Evolutionary conservation across 2,888 invertebrate species (phyloP), one percentile per base, ranked within the genome.

Genomic region (Sipha maydis): DNA sequence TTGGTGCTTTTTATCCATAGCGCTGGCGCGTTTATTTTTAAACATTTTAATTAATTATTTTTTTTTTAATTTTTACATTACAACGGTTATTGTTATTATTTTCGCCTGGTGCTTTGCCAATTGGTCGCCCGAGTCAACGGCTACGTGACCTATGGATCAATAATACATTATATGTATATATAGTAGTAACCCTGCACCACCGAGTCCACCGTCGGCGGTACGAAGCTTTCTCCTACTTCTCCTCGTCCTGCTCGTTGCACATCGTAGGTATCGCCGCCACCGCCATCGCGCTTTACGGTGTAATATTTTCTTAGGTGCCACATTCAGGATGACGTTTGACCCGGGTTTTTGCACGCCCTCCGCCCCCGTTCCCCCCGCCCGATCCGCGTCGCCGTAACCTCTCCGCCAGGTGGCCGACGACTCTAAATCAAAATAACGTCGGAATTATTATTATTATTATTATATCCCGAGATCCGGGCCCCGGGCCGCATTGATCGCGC

Each of bases 301-400:
- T 56, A 80, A 88, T 88, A 88, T 88, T 88, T 88, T 80, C 86
- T 80, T 31, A 82, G 41, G 56, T 67, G 80, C 86, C 80, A 88
- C 86, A 80, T 88, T 73, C 80, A 88, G 79, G 73, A 88, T 34
- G 85, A 31, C 83, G 84, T 76, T 85, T 77, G 76, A 77, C 85
- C 85, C 1, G 67, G 41, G 67, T 76, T 76, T 75, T 84, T 67
- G n/a, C 41, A n/a, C n/a, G 21, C 38, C n/a, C 34, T 5, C 28
- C 54, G 75, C 19, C 4, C 9, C 34, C 14, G n/a, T n/a, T 3
- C 73, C 34, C n/a, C 3, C 25, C 67, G 8, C 4, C 67, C 67
- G 1, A 28, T 17, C 41, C 1, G 38, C 19, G 5, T 11, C 25
- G 25, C 38, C 76, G 25, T 17, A 34, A 69, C 48, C 83, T 25